Base-by-base conservation (phyloP, 2,888 invertebrate genomes). In the Piscicola geometra region DNA sequence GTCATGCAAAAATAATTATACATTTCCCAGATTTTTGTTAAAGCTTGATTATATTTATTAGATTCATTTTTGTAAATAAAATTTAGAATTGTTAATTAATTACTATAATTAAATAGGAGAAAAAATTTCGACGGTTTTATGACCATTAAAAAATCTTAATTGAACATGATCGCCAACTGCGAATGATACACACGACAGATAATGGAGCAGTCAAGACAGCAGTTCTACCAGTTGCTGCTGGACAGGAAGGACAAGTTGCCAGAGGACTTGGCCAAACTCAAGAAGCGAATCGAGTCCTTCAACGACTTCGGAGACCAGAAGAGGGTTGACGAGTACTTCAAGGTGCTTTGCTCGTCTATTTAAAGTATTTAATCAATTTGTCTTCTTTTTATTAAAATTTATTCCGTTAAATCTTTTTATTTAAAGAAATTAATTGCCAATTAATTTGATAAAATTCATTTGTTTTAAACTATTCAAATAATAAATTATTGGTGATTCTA, bases 271-370 rank as follows among this genome's bases (percentile, higher is more conserved):
- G 86, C 88, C 76, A 90, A 90, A 78, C 88, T 94, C 83, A 88
- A 90, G 71, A 91, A 93, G 12, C 90, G 90, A 81, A 88, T 94
- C 80, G 89, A 89, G 76, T 89, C 92, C 78, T 88, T 94, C 81
- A 91, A 93, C 83, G 90, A 91, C 81, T 93, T 93, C 75, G 93
- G 93, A 89, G 86, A 94, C 81, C 89, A 90, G 3, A 88, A 89
- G 73, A 90, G 91, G 82, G 90, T 93, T 79, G 88, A 89, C 21
- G 91, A 92, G 81, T 94, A 94, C 84, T 89, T 86, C 5, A 72
- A 91, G 83, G 89, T 91, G 81, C 88, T 94, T 80, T 89, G 91
- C 75, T 90, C 90, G 79, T 89, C 93, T 68, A 89, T 91, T 76
- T 90, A 91, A 81, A 89, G 91, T 77, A n/a, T n/a, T n/a, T n/a